These are phyloP conservation scores for Ischnura elegans DNA, from an alignment of 2,888 invertebrate genomes.

Conservation along the genomic window DNA sequence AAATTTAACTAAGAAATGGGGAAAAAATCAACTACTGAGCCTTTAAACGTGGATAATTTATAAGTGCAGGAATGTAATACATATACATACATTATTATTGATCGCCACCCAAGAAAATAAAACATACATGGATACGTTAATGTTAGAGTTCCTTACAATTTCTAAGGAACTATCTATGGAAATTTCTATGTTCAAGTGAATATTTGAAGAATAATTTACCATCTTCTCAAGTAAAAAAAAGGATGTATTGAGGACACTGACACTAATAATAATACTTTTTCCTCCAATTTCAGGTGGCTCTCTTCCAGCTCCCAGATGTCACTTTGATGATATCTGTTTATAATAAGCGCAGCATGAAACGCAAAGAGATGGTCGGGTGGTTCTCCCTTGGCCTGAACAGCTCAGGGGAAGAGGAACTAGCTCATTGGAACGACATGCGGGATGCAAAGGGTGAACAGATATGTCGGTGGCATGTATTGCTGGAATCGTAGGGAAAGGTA, in stretches of 20 bases:
- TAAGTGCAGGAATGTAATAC: no score
- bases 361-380: slow-evolving; percentile 98
- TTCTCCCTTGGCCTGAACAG: slow-evolving; percentile 95
- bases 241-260: background rate
- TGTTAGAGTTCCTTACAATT: no score
- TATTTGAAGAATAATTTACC: no score
- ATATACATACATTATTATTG: no score
- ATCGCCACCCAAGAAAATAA: no score
- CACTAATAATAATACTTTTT: background rate
- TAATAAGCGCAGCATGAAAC: slow-evolving; percentile 94
- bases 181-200: no score
- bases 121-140: no score
- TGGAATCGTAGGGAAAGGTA: slow-evolving; percentile 79
- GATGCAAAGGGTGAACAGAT: slow-evolving; percentile 91
- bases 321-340: slow-evolving; percentile 97
- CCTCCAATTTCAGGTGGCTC: slow-evolving; percentile 85
- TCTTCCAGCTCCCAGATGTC: slow-evolving; percentile 96
- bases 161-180: no score
- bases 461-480: slow-evolving; percentile 95
- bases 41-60: no score
- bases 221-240: background rate
- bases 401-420: slow-evolving; percentile 93
- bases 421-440: slow-evolving; percentile 96
- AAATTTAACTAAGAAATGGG: no score
- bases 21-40: no score